Base-by-base conservation (phyloP, 2,888 invertebrate genomes). In the Charanyca ferruginea region DNA sequence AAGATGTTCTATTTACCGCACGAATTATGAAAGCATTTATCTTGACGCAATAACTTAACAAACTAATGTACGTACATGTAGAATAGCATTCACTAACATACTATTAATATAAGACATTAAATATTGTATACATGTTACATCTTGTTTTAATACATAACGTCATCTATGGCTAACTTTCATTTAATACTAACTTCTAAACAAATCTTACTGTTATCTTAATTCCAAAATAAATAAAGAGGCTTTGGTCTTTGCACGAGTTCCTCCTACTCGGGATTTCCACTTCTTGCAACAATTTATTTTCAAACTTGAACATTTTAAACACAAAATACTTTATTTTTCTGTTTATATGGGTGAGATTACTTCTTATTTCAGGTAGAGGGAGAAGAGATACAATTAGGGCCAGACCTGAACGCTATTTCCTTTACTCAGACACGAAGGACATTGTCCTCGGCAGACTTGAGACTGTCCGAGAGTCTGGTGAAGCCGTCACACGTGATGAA, bases 361-460 rank as follows among this genome's bases (percentile, higher is more conserved):
- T 93, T 96, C 94, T 95, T 90, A 93, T 96, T 96, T 94, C 96
- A 96, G 96, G 95, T 94, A 92, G 92, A 93, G 93, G 95, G 93
- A 90, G 95, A 96, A 93, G 95, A 96, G 88, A 91, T 92, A 89
- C 90, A 94, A 89, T 93, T 95, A 94, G 95, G 95, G 91, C 92
- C 94, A 86, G 94, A 92, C 88, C 87, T 94, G 89, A 95, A 95
- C 73, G 92, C 94, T 88, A 95, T 96, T 86, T 90, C 94, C 74
- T 91, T 96, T 88, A 94, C 94, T 90, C 93, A 95, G 85, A 92
- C 95, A 89, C 93, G 93, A 88, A 93, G 92, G 86, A 92, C 94
- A 83, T 87, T 95, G 80, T 90, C 92, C 86, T 95, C 95, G 79
- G 95, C 93, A 86, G 93, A 95, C 84, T 90, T 96, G 83, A 93